Percentiles rank a stretch among this genome's conserved stretches.
Evolutionary conservation across 2,113 vertebrate species (phyloP).

Genomic region (Callionymus lyra): DNA sequence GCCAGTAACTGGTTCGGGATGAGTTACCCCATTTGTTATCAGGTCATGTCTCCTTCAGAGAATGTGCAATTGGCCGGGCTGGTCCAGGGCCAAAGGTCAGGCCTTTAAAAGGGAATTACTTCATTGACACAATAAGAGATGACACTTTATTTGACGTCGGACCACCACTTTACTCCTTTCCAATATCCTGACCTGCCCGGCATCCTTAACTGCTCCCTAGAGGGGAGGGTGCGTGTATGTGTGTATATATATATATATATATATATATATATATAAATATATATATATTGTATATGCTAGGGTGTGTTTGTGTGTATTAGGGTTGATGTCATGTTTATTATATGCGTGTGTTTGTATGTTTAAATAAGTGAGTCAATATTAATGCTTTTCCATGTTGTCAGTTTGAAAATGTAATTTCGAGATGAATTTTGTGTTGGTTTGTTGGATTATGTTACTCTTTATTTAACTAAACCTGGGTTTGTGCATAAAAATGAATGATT

Average conservation of each 20-base stretch:
- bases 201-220: slow-evolving; percentile 56
- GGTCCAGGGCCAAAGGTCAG: slow-evolving; percentile 53
- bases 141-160: slow-evolving; percentile 70
- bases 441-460: too few species aligned
- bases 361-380: neutral
- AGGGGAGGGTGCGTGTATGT: slow-evolving; percentile 22
- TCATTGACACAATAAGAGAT: slow-evolving; percentile 72
- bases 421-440: too few species aligned
- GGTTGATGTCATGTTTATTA: too few species aligned
- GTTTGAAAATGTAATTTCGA: too few species aligned
- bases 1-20: slow-evolving; percentile 2
- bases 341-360: slow-evolving; percentile 1
- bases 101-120: slow-evolving; percentile 71
- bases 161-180: slow-evolving; percentile 46
- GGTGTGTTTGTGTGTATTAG: slow-evolving; percentile 6
- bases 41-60: slow-evolving; percentile 35
- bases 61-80: slow-evolving; percentile 45
- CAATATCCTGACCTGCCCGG: slow-evolving; percentile 39
- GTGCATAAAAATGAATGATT: too few species aligned
- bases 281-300: slow-evolving; percentile 7
- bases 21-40: slow-evolving; percentile 44
- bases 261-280: slow-evolving; percentile 2
- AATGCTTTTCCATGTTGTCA: too few species aligned
- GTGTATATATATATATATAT: slow-evolving; percentile 3
- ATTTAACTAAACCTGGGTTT: too few species aligned